Evolutionary conservation across 2,113 vertebrate genomes (phyloP), one percentile per base, ranked within the genome.

Genomic region (Acrocephalus arundinaceus): DNA sequence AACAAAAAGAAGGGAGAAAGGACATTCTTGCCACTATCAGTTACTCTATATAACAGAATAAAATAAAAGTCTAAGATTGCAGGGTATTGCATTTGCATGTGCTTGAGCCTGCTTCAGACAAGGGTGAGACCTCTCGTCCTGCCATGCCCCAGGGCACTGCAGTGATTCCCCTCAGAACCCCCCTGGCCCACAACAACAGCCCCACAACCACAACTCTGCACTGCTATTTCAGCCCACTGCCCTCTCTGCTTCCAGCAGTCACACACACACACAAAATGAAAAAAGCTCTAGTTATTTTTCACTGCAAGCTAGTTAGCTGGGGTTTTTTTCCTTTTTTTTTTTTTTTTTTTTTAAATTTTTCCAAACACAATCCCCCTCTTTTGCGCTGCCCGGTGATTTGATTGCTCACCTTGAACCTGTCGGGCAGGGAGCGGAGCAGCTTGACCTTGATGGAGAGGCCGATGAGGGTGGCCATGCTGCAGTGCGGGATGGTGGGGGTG

Each of bases 381-480:
- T 23, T 25, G 24, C 31, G 59, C 24, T 27, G 5, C 35, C 7
- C 39, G 27, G 37, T 11, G 43, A 39, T 43, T 11, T 8, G 22
- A 28, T 5, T 7, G 57, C 97, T 94, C 76, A 99, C 99, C 98
- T 99, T 99, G 94, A 99, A 99, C 19, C 99, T 98, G 87, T 99
- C 98, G 0, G 99, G 99, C 85, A 99, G 98, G 0, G 99, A 99
- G 35, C 99, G 98, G 22, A 99, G 97, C 63, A 99, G 96, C 92
- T 99, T 99, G n/a, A 99, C 99, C 97, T 99, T 99, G 96, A 99
- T 99, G 35, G 99, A 99, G 79, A 99, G 98, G 23, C 99, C 99
- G 10, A 99, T 99, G 46, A 99, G 97, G 0, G 99, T 99, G 9
- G 99, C 99, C 99, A 99, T 99, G 97, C 99, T 99, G 97, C 99